Evolutionary conservation across 2,888 invertebrate species (phyloP), one percentile per base, ranked within the genome.

Genomic region (Dexiosoma caninum): DNA sequence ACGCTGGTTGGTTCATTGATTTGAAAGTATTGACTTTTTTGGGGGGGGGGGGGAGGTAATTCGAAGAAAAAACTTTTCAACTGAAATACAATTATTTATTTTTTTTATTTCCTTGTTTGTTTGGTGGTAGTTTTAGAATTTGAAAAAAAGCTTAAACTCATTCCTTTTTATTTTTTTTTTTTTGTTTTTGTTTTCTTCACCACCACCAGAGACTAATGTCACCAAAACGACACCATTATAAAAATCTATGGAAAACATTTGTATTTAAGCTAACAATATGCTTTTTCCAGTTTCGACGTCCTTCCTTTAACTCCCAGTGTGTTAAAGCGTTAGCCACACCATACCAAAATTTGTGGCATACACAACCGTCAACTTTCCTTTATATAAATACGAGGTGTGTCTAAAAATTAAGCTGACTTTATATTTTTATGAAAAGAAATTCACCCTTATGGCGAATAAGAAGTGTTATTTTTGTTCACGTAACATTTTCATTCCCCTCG

Each of bases 191-290:
- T 66, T 62, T 62, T 32, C 51, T 71, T 42, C 21, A 42, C 60
- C 60, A 71, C 59, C 62, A 69, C 77, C 77, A 75, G 59, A 42
- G 64, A 59, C 69, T 77, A 69, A 77, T 81, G 81, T 81, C 81
- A 81, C 81, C 81, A 81, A 67, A 74, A 72, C 75, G 75, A 42
- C 79, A 66, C 70, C 70, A 70, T 66, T 70, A 30, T 42, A 35
- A 55, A 69, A 42, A 53, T 35, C 42, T 44, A 16, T 35, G 42
- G 30, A 40, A 44, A 44, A 72, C n/a, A n/a, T 23, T 64, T 71
- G 40, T 80, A 53, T 66, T 66, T 76, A 72, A 75, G 69, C 67
- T 69, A 77, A 77, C 77, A 81, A 77, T 81, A 69, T 81, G 72
- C 51, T n/a, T 60, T 44, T 53, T 69, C 12, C 23, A 74, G 35